Conservation (phyloP, 2,888 invertebrate genomes). For the Anticlea derivata region DNA sequence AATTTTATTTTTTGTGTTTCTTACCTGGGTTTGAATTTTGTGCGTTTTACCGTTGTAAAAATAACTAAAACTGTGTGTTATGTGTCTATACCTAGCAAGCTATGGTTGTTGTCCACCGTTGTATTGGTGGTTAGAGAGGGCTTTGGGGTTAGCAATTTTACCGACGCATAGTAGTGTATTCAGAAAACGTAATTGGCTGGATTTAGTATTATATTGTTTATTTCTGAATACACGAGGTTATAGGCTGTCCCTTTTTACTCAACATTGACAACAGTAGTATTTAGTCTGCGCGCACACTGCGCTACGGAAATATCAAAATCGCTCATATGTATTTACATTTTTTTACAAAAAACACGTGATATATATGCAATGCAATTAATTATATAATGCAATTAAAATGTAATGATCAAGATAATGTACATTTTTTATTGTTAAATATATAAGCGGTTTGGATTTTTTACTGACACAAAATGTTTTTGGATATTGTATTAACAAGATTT, state of each 20-base stretch:
- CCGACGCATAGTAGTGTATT: conserved; percentile 47
- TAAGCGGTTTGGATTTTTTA: conserved; percentile 30
- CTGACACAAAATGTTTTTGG: conserved; percentile 39
- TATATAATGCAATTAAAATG: too few relatives aligned
- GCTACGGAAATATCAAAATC: conserved; percentile 54
- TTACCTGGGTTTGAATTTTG: conserved; percentile 82
- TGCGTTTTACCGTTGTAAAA: conserved; percentile 77
- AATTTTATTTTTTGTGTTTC: conserved; percentile 72
- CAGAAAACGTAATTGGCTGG: conserved; percentile 45
- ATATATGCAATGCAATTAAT: too few relatives aligned
- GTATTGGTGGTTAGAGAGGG: conserved; percentile 55
- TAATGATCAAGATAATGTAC: too few relatives aligned
- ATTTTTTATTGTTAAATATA: too few relatives aligned
- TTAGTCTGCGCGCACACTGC: conserved; percentile 69
- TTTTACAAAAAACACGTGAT: not conserved
- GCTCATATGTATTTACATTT: conserved; percentile 41
- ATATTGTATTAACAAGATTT: conserved; percentile 28
- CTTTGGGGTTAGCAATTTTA: conserved; percentile 61
- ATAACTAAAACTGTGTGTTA: conserved; percentile 81
- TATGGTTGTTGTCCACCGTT: conserved; percentile 71
- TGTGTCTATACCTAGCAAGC: conserved; percentile 79
- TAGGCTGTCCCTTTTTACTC: conserved; percentile 54
- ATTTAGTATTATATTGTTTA: conserved; percentile 18
- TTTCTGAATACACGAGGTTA: conserved; percentile 39
- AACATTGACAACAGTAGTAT: conserved; percentile 74